Base-by-base conservation (phyloP, 2,888 invertebrate genomes). In the Serrognathus titanus region DNA sequence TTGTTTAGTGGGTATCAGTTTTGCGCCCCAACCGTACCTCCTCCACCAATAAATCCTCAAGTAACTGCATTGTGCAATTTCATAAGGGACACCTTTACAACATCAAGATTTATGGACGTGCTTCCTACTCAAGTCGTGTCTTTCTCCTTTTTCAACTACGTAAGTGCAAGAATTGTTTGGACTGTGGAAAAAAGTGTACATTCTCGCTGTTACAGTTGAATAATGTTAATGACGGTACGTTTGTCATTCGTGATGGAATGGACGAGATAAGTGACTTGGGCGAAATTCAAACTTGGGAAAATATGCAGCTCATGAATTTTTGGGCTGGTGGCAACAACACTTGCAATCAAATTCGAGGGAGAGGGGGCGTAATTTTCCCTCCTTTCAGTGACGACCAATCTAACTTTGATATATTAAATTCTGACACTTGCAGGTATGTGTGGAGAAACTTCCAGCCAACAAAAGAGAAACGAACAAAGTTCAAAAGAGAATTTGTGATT, bases 381-480 rank as follows among this genome's bases (percentile, higher is more conserved):
- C 90, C 90, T 0, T 85, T 86, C 61, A 64, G 80, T 10, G 73
- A 81, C 40, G 77, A 78, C 0, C 75, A 80, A 0, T 76, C 59
- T 24, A 35, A 41, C 0, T 61, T 70, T 8, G 68, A 79, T 69
- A 80, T 83, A 5, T 81, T 85, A 48, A 84, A 82, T 62, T 79
- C 83, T 0, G 89, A 90, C 64, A 81, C 89, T 61, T 90, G 90
- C 77, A 81, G 84, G 61, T 31, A 31, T 3, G 4, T 31, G 24
- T 31, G 7, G 6, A 31, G 24, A 20, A 20, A 20, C 20, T 20
- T 20, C 2, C 20, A 20, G 2, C 4, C 20, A 20, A 20, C 20
- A 20, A 20, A 20, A 20, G 20, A 20, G 24, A 31, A 31, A 7
- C 1, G 4, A 31, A 31, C 6, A 7, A 31, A 31, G 24, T n/a